Evolutionary conservation across 2,888 invertebrate genomes (phyloP).

Genomic region (Sinodicranocentrus sp.): DNA sequence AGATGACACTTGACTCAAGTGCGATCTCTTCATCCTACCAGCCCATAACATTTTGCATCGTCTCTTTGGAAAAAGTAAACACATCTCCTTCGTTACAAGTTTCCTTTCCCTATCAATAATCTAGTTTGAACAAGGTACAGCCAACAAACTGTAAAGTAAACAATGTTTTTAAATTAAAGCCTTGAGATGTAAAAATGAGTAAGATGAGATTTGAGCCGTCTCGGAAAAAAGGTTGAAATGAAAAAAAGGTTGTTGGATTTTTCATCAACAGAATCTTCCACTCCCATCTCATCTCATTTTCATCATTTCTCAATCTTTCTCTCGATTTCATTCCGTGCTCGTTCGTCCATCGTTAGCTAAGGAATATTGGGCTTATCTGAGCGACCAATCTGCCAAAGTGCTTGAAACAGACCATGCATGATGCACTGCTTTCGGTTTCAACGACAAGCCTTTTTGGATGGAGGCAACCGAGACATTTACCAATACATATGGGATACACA

Average conservation of each 20-base stretch:
- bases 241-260: neutral
- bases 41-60: too few species aligned
- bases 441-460: neutral
- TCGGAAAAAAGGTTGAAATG: neutral
- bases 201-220: neutral
- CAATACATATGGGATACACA: too few species aligned
- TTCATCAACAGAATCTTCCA: neutral
- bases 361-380: neutral
- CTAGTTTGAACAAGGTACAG: neutral
- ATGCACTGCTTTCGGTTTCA: neutral
- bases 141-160: too few species aligned
- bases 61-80: too few species aligned
- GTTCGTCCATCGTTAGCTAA: too few species aligned
- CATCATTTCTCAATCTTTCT: neutral
- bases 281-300: neutral
- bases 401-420: neutral
- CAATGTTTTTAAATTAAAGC: slow-evolving; percentile 9
- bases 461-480: too few species aligned
- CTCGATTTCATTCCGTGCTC: neutral
- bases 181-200: neutral
- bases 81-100: too few species aligned
- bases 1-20: slow-evolving; percentile 15
- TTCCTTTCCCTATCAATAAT: neutral
- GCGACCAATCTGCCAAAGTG: slow-evolving; percentile 8
- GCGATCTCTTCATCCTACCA: neutral